Percentiles rank a stretch among this genome's conserved stretches.
These are phyloP conservation scores for Syrista parreyssii DNA, from an alignment of 2,888 invertebrate genomes.

Conservation along the genomic window DNA sequence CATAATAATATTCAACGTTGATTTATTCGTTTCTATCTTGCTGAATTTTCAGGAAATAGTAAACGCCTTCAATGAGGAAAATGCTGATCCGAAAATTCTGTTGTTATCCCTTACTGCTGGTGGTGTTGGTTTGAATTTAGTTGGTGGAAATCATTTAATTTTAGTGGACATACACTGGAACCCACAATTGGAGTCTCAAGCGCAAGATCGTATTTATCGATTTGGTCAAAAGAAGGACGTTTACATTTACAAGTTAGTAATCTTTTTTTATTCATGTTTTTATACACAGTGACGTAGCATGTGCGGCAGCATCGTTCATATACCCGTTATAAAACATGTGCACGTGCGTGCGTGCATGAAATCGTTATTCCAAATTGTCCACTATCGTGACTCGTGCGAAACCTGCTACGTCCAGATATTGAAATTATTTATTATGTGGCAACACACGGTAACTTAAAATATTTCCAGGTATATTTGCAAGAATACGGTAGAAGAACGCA, in stretches of 20 bases:
- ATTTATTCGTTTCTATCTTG: not conserved
- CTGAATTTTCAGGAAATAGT: constrained; percentile 43
- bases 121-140: constrained; percentile 93
- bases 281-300: not conserved
- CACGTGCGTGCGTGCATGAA: too few species aligned
- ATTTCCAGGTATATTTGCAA: constrained; percentile 79
- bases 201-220: constrained; percentile 92
- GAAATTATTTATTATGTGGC: too few species aligned
- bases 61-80: constrained; percentile 48
- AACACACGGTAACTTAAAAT: not conserved
- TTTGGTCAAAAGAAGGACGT: constrained; percentile 89
- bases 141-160: constrained; percentile 92
- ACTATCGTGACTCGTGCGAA: too few species aligned
- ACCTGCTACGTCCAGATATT: too few species aligned
- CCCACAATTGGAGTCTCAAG: constrained; percentile 94
- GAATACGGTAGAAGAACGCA: constrained; percentile 90
- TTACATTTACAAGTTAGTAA: constrained; percentile 80
- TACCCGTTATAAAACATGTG: too few species aligned
- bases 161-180: constrained; percentile 97
- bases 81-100: constrained; percentile 70
- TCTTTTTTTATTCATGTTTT: not conserved
- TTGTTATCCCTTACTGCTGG: constrained; percentile 92
- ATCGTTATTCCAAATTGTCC: too few species aligned
- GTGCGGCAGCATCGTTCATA: too few species aligned
- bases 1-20: not conserved